phyloP scores from a whole-genome alignment of 2,888 invertebrate genomes.

The Pterobdella sp. region DNA sequence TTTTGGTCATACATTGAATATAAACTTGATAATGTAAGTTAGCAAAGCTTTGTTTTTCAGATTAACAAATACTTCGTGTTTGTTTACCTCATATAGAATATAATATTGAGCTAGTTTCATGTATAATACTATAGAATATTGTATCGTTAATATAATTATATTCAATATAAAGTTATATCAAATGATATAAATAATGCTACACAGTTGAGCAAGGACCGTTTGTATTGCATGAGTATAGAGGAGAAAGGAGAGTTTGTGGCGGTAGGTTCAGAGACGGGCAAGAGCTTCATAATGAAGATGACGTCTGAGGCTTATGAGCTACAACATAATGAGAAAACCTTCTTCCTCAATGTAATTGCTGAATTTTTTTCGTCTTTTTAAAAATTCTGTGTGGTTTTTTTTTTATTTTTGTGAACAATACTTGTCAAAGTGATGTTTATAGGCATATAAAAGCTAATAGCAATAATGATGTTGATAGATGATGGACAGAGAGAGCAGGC shows the following conservation, averaged over 20 bases:
- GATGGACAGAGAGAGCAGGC: slow-evolving; percentile 28
- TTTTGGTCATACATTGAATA: background rate
- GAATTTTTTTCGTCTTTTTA: background rate
- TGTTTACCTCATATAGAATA: background rate
- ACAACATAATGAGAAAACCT: slow-evolving; percentile 20
- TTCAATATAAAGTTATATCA: too few species aligned
- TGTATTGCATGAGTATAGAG: slow-evolving; percentile 24
- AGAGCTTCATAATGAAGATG: slow-evolving; percentile 23
- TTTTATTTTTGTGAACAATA: background rate
- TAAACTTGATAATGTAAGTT: too few species aligned
- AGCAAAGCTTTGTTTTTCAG: background rate
- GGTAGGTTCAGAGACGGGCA: slow-evolving; percentile 26
- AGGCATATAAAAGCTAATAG: background rate
- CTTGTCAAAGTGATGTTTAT: background rate
- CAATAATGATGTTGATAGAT: slow-evolving; percentile 18
- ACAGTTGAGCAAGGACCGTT: slow-evolving; percentile 22
- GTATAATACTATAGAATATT: background rate
- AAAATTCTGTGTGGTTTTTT: background rate
- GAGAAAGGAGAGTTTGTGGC: slow-evolving; percentile 28
- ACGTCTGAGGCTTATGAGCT: slow-evolving; percentile 19
- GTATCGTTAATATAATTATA: background rate
- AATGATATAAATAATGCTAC: background rate
- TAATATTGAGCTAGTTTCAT: background rate
- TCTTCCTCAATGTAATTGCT: slow-evolving; percentile 21
- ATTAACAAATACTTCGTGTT: too few species aligned